Conservation (phyloP, 2,797 vertebrate species). For the Uromys caudimaculatus region DNA sequence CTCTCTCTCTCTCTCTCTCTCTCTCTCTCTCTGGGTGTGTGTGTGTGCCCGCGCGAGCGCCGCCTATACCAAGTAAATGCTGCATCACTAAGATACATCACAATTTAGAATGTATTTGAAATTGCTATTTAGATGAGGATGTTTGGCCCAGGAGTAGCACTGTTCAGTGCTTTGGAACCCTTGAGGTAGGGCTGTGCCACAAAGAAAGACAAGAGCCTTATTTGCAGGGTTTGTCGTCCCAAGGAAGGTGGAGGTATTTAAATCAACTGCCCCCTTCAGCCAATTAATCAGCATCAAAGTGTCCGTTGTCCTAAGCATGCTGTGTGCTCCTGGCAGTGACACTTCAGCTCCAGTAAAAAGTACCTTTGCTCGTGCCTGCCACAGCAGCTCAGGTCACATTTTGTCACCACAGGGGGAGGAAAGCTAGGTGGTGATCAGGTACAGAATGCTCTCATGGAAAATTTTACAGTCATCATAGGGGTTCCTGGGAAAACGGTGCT, state of each 20-base stretch:
- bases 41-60: not conserved
- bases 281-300: not conserved
- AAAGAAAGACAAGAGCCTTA: not conserved
- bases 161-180: not conserved
- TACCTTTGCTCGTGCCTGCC: not conserved
- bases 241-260: not conserved
- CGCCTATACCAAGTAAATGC: not conserved
- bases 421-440: not conserved
- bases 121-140: not conserved
- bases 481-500: not conserved
- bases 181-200: not conserved
- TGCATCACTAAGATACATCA: not conserved
- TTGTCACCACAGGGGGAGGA: not conserved
- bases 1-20: not conserved
- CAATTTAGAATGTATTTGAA: not conserved
- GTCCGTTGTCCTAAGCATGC: not conserved
- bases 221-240: not conserved
- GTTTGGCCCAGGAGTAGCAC: not conserved
- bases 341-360: not conserved
- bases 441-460: not conserved
- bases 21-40: not conserved
- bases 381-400: not conserved
- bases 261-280: not conserved
- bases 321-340: not conserved
- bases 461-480: not conserved